Base-by-base conservation (phyloP, 2,888 invertebrate species). In the Argyra leucocephala region DNA sequence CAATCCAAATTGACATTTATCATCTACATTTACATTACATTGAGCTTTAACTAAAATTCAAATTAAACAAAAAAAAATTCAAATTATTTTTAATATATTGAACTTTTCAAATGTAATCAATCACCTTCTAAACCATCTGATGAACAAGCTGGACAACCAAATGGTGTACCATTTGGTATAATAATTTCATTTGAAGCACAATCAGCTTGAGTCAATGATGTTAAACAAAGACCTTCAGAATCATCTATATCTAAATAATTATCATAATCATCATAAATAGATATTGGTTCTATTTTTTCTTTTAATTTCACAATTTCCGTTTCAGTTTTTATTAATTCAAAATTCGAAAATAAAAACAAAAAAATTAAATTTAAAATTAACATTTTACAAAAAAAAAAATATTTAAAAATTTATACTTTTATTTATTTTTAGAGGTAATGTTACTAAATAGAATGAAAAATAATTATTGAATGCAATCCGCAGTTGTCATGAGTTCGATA, bases 61-160 rank as follows among this genome's bases (percentile, higher is more conserved):
- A 18, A 48, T 4, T 6, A 31, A 6, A 10, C 12, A 31, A 31
- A 24, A 12, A 57, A 22, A 67, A 57, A 61, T 61, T 31, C 26
- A 37, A 58, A 37, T 36, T 21, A 64, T 24, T 57, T 63, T 57
- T 60, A 60, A 62, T 9, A 64, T 15, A 15, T 58, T n/a, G 15
- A 24, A 24, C 57, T 15, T 31, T 10, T 31, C 10, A 10, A 31
- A 7, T 31, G 31, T 31, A 31, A 31, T 7, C n/a, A n/a, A 69
- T 67, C 31, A 66, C 22, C 3, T 59, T 10, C 15, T 57, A 65
- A 61, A 62, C 70, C 70, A 3, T 64, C 58, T 24, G 48, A 48
- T 3, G 68, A 71, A 71, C 83, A 83, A 31, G 78, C 77, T 18
- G 83, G 82, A 71, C 83, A 83, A 69, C 83, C 78, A 63, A 70